Base-by-base conservation (phyloP, 1,140 invertebrate genomes). In the Diorhabda elongata region DNA sequence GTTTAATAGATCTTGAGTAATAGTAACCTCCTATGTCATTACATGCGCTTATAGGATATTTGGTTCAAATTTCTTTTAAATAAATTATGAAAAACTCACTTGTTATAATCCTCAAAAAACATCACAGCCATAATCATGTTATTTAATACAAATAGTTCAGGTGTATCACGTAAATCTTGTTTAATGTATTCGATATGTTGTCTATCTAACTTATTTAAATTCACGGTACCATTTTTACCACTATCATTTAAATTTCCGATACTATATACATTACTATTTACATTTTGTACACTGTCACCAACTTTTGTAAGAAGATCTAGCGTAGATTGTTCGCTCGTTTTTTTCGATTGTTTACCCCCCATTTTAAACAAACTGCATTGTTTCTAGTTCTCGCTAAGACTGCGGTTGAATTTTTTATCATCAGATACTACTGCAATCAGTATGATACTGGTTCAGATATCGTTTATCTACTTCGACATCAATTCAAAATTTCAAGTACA, bases 101-200 rank as follows among this genome's bases (percentile, higher is more conserved):
- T 84, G 72, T 92, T 88, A 76, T 87, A 93, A 80, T 93, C 90
- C 59, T 88, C 83, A 68, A 92, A 92, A 81, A 93, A 92, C 76
- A 92, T 90, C 3, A 91, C 82, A 44, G 87, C 87, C 76, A 93
- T 83, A 68, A 92, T 82, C 44, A 93, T 85, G 76, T 93, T 91
- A 76, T 93, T 92, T 2, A 93, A 78, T 2, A 93, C 81, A 76
- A 93, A 94, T 2, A 84, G 82, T 72, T 90, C 85, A 2, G 87
- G 83, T 68, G 90, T 84, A 2, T 83, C 83, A 26, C 85, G 81
- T 5, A 92, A 82, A 44, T 89, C 86, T 6, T 84, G 83, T 11
- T 84, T 83, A 76, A 91, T 84, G 5, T 82, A 77, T 2, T 81
- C 77, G 44, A 86, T 78, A 42, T 80, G 81, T 68, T 83, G 81